These are phyloP conservation scores for Ormyrus thymus DNA, from an alignment of 2,888 invertebrate species.

Conservation along the genomic window DNA sequence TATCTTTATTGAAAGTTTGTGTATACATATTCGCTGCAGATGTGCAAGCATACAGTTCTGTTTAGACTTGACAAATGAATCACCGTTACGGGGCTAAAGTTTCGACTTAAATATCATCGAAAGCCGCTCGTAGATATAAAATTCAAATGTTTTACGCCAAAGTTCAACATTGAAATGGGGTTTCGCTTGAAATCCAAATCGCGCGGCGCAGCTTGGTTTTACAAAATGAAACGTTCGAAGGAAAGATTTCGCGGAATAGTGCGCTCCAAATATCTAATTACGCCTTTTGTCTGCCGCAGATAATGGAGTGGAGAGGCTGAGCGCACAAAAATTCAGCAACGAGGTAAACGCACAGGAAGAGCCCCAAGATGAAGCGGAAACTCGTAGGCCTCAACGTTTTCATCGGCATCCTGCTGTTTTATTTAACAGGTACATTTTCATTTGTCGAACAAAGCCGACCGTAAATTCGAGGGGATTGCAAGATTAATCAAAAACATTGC, in stretches of 20 bases:
- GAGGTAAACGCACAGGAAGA: neutral
- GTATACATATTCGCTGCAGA: too few relatives aligned
- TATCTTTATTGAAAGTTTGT: too few relatives aligned
- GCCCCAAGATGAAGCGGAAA: slow-evolving; percentile 36
- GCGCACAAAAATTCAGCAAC: slow-evolving; percentile 13
- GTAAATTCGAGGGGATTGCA: neutral
- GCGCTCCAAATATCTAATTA: neutral
- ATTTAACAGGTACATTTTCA: slow-evolving; percentile 32
- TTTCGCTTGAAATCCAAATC: neutral
- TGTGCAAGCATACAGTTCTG: too few relatives aligned
- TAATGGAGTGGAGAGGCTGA: slow-evolving; percentile 50
- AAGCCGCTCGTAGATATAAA: too few relatives aligned
- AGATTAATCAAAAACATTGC: too few relatives aligned
- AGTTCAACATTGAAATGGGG: neutral
- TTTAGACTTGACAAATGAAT: too few relatives aligned
- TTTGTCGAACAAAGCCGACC: too few relatives aligned
- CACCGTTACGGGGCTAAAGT: too few relatives aligned
- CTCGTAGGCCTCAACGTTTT: slow-evolving; percentile 16
- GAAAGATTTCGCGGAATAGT: neutral
- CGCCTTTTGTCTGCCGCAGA: slow-evolving; percentile 21
- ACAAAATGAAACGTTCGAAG: neutral
- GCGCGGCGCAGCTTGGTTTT: neutral
- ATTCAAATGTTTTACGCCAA: too few relatives aligned
- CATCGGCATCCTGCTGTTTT: slow-evolving; percentile 31
- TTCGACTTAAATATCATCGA: too few relatives aligned